A percentile compares a stretch with the other conserved stretches of the same genome.
These are phyloP conservation scores for Telenomus remus DNA, from an alignment of 1,140 invertebrate species.

Conservation along the genomic window DNA sequence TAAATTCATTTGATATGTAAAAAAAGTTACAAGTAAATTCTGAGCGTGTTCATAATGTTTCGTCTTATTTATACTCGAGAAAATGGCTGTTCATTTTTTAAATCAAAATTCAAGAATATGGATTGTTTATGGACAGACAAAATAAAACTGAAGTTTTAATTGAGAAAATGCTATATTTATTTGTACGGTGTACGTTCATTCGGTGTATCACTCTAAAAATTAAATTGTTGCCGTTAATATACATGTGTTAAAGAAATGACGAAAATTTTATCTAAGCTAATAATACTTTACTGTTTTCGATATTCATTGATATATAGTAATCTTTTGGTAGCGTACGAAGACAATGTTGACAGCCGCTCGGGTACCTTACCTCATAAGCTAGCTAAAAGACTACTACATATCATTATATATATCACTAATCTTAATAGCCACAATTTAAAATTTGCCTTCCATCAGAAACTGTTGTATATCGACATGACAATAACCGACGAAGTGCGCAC, in stretches of 20 bases:
- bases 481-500: slow-evolving; percentile 25
- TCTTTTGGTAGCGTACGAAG: no score
- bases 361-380: no score
- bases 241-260: slow-evolving; percentile 55
- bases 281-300: slow-evolving; percentile 56
- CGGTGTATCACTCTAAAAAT: slow-evolving; percentile 50
- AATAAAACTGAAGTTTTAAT: slow-evolving; percentile 8
- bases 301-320: slow-evolving; percentile 47
- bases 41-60: no score
- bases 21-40: no score
- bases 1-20: no score
- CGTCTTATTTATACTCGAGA: no score
- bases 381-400: no score
- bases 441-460: slow-evolving; percentile 37
- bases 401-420: slow-evolving; percentile 50
- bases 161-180: slow-evolving; percentile 57
- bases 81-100: no score
- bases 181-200: slow-evolving; percentile 50
- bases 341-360: no score
- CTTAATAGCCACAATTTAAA: slow-evolving; percentile 40
- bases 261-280: slow-evolving; percentile 47
- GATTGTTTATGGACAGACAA: not conserved
- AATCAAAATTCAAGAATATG: no score
- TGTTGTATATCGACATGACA: slow-evolving; percentile 19
- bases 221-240: slow-evolving; percentile 54